Evolutionary conservation across 2,888 invertebrate species (phyloP).

Genomic region (Drosophila aldrichi): DNA sequence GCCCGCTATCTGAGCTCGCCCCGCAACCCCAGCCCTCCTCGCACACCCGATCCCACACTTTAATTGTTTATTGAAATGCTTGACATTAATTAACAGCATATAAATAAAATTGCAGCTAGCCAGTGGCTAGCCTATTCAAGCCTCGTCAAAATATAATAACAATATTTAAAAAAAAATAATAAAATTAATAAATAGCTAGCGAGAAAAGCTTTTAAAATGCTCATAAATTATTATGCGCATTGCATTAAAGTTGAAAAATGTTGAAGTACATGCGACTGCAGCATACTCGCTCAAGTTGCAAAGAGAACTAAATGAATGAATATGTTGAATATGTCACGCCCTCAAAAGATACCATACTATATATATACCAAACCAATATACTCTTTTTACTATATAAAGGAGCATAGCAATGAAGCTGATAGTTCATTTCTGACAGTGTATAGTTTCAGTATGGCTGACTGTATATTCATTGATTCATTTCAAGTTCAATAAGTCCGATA

Average conservation of each 20-base stretch:
- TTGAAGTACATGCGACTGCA: not conserved
- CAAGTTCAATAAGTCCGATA: too few relatives aligned
- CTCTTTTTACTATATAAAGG: too few relatives aligned
- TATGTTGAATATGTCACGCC: not conserved
- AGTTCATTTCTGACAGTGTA: too few relatives aligned
- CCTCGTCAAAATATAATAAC: conserved; percentile 3
- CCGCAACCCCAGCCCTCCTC: not conserved
- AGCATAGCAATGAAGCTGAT: too few relatives aligned
- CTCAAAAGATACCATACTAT: too few relatives aligned
- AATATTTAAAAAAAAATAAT: not conserved
- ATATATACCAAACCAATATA: not conserved
- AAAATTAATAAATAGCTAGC: conserved; percentile 13
- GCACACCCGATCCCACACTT: conserved; percentile 11
- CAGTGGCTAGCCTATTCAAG: conserved; percentile 20
- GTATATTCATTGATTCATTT: too few relatives aligned
- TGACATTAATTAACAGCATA: conserved; percentile 78
- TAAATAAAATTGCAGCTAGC: conserved; percentile 57
- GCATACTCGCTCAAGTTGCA: not conserved
- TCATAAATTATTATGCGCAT: conserved; percentile 40
- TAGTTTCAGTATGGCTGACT: too few relatives aligned
- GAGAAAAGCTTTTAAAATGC: conserved; percentile 1
- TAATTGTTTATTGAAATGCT: conserved; percentile 74
- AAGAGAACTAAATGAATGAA: not conserved
- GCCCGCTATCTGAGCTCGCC: not conserved
- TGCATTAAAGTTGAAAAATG: not conserved